Conservation (phyloP, 2,113 vertebrate species). For the Phaethornis superciliosus region DNA sequence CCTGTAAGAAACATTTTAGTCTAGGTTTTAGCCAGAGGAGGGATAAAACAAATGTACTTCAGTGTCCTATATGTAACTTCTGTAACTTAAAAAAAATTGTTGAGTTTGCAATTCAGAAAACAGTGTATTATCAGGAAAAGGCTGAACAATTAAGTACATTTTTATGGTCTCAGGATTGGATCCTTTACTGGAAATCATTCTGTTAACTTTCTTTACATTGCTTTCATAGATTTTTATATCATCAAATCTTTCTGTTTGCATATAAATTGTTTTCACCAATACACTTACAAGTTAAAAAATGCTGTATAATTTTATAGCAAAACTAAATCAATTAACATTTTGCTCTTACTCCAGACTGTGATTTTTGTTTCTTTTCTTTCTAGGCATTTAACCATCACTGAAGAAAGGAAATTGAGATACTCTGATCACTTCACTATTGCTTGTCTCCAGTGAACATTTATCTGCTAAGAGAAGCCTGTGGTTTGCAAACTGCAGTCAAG, state of each 20-base stretch:
- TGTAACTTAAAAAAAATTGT: background rate
- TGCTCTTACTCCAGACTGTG: background rate
- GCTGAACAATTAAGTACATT: background rate
- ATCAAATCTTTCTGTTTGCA: background rate
- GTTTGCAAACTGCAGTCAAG: slow-evolving; percentile 18
- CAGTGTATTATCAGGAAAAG: background rate
- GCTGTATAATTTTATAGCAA: background rate
- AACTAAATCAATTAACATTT: background rate
- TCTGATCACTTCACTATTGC: background rate
- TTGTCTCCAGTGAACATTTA: background rate
- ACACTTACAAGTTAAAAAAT: background rate
- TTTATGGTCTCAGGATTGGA: background rate
- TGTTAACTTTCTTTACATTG: background rate
- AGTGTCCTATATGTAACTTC: background rate
- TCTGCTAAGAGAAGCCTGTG: background rate
- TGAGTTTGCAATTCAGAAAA: background rate
- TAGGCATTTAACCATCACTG: slow-evolving; percentile 51
- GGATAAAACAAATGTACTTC: background rate
- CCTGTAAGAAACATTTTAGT: background rate
- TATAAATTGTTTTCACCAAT: background rate
- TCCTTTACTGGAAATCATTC: background rate
- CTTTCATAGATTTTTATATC: background rate
- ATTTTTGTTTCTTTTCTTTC: background rate
- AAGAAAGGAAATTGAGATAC: slow-evolving; percentile 2
- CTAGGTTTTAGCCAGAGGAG: background rate